Base-by-base conservation (phyloP, 2,888 invertebrate species). In the Julus scandinavius region DNA sequence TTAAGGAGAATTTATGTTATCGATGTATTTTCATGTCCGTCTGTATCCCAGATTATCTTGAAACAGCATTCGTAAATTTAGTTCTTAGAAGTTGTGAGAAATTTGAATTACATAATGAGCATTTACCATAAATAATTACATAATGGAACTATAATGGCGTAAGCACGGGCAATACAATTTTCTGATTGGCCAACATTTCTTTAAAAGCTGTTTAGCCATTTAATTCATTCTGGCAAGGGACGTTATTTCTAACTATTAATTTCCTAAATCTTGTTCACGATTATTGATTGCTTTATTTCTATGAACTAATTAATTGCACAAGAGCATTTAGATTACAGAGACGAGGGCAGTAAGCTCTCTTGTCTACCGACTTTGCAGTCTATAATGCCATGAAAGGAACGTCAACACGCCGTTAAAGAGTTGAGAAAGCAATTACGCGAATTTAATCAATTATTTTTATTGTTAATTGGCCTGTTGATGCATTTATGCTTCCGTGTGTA, bases 211-310 rank as follows among this genome's bases (percentile, higher is more conserved):
- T 15, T 54, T 4, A 54, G 11, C 9, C 54, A 54, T 11, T 54
- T 45, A 45, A 45, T 45, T 2, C 41, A 6, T 45, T 45, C 45
- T 45, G 6, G 45, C 5, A 45, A 45, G 13, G 3, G 17, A 6
- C 17, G 54, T 54, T 15, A 54, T 54, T 54, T 54, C 54, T 54
- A 13, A 54, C 11, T 54, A 54, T 54, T 72, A 29, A 72, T 72
- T 72, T 20, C 9, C 7, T 72, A n/a, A 20, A 4, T 29, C 15
- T 63, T 20, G 20, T 20, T 9, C 15, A 20, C 20, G 29, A 29
- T 72, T 72, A 72, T 72, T 72, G 29, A 72, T 72, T 80, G 63
- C 63, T 13, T 80, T 38, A 80, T 80, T 80, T 80, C 80, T 11
- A 38, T 38, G 38, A 80, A 80, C 80, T 38, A 13, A 80, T 80